Evolutionary conservation across 2,113 vertebrate species (phyloP).

Genomic region (Varanus salvator): DNA sequence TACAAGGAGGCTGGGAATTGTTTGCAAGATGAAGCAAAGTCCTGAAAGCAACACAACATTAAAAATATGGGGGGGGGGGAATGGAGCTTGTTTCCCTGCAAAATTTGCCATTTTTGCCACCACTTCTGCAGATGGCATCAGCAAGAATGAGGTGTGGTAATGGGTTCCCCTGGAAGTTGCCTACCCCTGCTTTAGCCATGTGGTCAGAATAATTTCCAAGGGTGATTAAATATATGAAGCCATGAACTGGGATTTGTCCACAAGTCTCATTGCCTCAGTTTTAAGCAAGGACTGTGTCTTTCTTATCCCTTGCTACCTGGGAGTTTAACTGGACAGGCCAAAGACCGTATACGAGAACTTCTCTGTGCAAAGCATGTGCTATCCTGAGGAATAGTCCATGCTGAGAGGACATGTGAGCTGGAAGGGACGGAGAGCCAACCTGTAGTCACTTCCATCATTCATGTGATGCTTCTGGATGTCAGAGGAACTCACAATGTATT

Average conservation of each 20-base stretch:
- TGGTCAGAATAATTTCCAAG: not conserved
- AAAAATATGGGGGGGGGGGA: too few species aligned
- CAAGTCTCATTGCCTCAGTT: not conserved
- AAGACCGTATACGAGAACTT: not conserved
- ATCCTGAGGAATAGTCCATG: not conserved
- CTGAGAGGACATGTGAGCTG: not conserved
- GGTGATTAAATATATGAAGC: not conserved
- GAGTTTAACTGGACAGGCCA: not conserved
- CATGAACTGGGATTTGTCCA: conserved; percentile 7
- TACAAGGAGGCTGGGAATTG: too few species aligned
- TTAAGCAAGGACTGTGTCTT: not conserved
- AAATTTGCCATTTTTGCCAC: too few species aligned
- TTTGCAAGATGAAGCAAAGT: too few species aligned
- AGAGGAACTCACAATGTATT: too few species aligned
- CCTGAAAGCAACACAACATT: too few species aligned
- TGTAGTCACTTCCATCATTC: not conserved
- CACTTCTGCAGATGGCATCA: too few species aligned
- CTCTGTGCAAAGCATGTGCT: not conserved
- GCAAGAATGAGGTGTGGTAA: too few species aligned
- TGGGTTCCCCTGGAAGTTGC: too few species aligned
- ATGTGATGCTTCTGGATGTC: too few species aligned
- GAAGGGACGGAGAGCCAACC: not conserved
- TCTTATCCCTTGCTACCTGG: not conserved
- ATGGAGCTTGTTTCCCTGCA: too few species aligned
- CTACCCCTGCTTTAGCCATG: not conserved